Conservation (phyloP, 2,113 vertebrate species). For the Campylomormyrus numenius region DNA sequence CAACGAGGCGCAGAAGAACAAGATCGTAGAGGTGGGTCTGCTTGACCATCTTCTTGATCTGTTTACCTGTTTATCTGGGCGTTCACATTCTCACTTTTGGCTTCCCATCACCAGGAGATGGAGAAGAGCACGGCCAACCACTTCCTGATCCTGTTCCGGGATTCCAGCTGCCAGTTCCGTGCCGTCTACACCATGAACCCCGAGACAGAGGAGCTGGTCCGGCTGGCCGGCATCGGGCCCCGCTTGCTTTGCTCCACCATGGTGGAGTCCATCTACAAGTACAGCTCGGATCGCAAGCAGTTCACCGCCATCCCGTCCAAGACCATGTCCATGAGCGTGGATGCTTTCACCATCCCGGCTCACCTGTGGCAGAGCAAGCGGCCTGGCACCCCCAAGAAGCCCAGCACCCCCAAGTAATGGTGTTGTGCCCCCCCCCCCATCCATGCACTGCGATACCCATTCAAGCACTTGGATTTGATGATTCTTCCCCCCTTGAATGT, state of each 20-base stretch:
- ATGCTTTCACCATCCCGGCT: slow-evolving; percentile 83
- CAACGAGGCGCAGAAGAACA: slow-evolving; percentile 87
- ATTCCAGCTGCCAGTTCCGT: slow-evolving; percentile 82
- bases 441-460: background rate
- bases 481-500: background rate
- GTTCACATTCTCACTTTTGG: background rate
- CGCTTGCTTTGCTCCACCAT: slow-evolving; percentile 64
- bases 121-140: slow-evolving; percentile 81
- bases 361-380: slow-evolving; percentile 82
- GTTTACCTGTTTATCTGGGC: background rate
- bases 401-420: slow-evolving; percentile 69
- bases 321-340: slow-evolving; percentile 90
- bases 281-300: slow-evolving; percentile 88
- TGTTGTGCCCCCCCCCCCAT: background rate
- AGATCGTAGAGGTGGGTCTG: slow-evolving; percentile 78
- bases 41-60: background rate
- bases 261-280: slow-evolving; percentile 87
- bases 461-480: background rate
- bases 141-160: slow-evolving; percentile 87
- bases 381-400: slow-evolving; percentile 80
- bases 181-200: slow-evolving; percentile 78
- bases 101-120: slow-evolving; percentile 64
- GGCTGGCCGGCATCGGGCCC: slow-evolving; percentile 76
- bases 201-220: slow-evolving; percentile 74
- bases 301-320: slow-evolving; percentile 86